A percentile compares a stretch with the other conserved stretches of the same genome.
Evolutionary conservation across 1,140 invertebrate species (phyloP).

Genomic region (Macrobrachium rosenbergii): DNA sequence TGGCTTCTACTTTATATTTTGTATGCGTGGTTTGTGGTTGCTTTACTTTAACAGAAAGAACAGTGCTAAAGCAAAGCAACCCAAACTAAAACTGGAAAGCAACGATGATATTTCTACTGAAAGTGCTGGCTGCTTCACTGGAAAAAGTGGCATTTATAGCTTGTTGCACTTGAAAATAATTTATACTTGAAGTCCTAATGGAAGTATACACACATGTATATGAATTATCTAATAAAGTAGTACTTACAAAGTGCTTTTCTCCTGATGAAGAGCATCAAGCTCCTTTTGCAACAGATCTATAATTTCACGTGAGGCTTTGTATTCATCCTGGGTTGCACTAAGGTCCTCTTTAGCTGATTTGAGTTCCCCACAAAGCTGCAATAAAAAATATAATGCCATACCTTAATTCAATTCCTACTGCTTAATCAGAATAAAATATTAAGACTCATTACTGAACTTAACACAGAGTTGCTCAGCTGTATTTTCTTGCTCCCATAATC

Average conservation of each 20-base stretch:
- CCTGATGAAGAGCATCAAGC: slow-evolving; percentile 45
- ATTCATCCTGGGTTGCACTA: slow-evolving; percentile 44
- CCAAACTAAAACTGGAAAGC: too few species aligned
- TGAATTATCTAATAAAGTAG: neutral
- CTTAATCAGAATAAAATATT: too few species aligned
- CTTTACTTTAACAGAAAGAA: too few species aligned
- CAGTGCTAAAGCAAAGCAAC: too few species aligned
- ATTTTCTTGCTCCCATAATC: too few species aligned
- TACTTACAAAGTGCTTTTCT: slow-evolving; percentile 55
- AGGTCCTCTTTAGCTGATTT: slow-evolving; percentile 37
- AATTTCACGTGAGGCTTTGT: slow-evolving; percentile 51
- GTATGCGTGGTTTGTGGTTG: too few species aligned
- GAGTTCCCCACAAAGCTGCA: slow-evolving; percentile 28
- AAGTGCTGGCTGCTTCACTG: neutral
- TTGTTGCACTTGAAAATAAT: neutral
- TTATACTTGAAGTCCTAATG: neutral
- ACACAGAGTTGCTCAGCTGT: too few species aligned
- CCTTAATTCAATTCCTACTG: too few species aligned
- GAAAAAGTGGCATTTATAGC: neutral
- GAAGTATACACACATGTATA: neutral
- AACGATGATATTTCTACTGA: too few species aligned
- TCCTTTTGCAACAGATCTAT: slow-evolving; percentile 52
- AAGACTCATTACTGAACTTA: too few species aligned
- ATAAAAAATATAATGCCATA: neutral
- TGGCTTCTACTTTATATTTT: too few species aligned